Base-by-base conservation (phyloP, 2,113 vertebrate genomes). In the Centropus unirufus region DNA sequence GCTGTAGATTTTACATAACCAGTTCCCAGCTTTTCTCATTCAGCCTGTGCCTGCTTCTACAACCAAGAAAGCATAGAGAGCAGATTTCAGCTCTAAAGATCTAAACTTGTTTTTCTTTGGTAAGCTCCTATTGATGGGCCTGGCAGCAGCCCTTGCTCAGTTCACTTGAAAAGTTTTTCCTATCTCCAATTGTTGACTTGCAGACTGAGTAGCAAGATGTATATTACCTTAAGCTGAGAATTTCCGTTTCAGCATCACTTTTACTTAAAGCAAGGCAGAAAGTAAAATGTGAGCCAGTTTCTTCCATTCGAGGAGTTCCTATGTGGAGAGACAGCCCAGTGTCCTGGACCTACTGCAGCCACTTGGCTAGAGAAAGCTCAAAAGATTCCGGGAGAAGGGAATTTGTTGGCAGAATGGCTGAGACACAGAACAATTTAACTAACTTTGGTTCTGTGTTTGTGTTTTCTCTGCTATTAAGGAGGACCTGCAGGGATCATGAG, bases 1-100 rank as follows among this genome's bases (percentile, higher is more conserved):
- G 89, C 92, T 83, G 72, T 92, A 80, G 87, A 76, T 92, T 97
- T 97, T 95, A 95, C 94, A 92, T 96, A 96, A 97, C 57, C 17
- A 95, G 83, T 96, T 94, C 92, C 67, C 88, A 92, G 89, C 78
- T 93, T 84, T 73, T 92, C 44, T 94, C 76, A 90, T 95, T 97
- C 88, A 96, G 81, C 29, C 24, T 57, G 73, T 81, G 88, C 88
- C 76, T 40, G 14, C 47, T 82, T 92, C 55, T 90, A 89, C 86
- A 93, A 95, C 61, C 54, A 93, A 63, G 75, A 49, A 27, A 80
- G 69, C 66, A 89, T 30, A 94, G 94, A 92, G 70, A 95, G 69
- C 79, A 89, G 87, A 81, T 83, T 95, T 87, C 67, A 87, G 54
- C 82, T 80, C 14, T 40, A 86, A 76, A 81, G 75, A n/a, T 90